These are phyloP conservation scores for Anguilla anguilla DNA, from an alignment of 2,797 vertebrate species.

Conservation along the genomic window DNA sequence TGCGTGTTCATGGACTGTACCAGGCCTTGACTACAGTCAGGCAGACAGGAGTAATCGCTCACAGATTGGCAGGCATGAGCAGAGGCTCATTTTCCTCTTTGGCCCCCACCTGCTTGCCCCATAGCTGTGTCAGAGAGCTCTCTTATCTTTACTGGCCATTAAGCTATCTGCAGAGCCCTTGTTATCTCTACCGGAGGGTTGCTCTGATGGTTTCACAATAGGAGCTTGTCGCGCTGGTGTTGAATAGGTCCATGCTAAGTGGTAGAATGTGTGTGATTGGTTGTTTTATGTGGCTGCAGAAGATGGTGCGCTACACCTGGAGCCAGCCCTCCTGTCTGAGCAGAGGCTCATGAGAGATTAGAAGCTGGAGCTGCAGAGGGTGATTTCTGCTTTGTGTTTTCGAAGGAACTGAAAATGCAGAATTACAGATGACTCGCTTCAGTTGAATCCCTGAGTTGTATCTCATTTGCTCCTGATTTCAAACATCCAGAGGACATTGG, in stretches of 20 bases:
- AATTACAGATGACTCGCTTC: not conserved
- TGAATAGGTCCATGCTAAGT: slow-evolving; percentile 4
- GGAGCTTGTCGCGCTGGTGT: slow-evolving; percentile 12
- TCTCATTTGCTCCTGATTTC: not conserved
- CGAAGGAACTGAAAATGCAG: not conserved
- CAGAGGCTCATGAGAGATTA: not conserved
- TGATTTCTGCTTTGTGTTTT: not conserved
- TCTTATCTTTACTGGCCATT: slow-evolving; percentile 22
- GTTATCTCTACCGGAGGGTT: not conserved
- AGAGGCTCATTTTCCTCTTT: slow-evolving; percentile 17
- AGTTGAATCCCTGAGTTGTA: not conserved
- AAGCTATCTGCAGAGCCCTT: slow-evolving; percentile 10
- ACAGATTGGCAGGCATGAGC: not conserved
- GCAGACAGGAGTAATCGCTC: slow-evolving; percentile 8
- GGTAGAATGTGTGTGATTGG: slow-evolving; percentile 27
- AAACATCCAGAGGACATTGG: not conserved
- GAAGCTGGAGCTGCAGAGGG: not conserved
- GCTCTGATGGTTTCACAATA: slow-evolving; percentile 33
- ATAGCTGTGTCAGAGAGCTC: not conserved
- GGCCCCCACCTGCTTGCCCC: slow-evolving; percentile 10
- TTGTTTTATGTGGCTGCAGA: slow-evolving; percentile 47
- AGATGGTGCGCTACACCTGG: slow-evolving; percentile 40
- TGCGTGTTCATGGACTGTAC: not conserved
- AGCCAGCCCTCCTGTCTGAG: not conserved
- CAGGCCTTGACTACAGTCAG: not conserved